Evolutionary conservation across 2,888 invertebrate genomes (phyloP), one percentile per base, ranked within the genome.

Genomic region (Agrochola litura): DNA sequence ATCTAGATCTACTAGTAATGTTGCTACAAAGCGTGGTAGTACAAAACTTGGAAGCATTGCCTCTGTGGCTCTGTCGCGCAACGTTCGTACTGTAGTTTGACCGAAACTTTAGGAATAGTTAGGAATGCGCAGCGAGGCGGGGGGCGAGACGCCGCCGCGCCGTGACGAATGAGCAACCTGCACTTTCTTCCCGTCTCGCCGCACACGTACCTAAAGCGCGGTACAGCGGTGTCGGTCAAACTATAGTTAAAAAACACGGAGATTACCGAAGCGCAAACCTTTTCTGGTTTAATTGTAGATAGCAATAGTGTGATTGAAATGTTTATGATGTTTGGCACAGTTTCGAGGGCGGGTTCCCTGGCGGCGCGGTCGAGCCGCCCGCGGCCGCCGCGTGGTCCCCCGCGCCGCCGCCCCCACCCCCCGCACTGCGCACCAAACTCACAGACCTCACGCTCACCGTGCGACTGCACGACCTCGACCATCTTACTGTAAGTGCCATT

Each of bases 371-470:
- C 58, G 73, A 83, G 0, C 74, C 97, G 93, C 58, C 92, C 93
- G 25, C 93, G 3, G 79, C 89, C 1, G 25, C 79, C 43, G 88
- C 84, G 66, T 86, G 89, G 84, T 87, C 90, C 0, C 90, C 91
- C 12, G 86, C 89, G 49, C 88, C 94, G 4, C 94, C 89, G 16
- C 86, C 94, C 6, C 93, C 97, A 71, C 96, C 97, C 9, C 97
- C 97, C 2, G 93, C 97, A 0, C 94, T 98, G 54, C 97, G 97
- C 86, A 97, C 97, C 10, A 97, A 97, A 73, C 96, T 98, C 76
- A 98, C 98, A 1, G 97, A 97, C 85, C 97, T 98, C 89, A 97
- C 97, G 75, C 95, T 98, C 52, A 97, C 97, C 69, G 96, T 98
- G 56, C 94, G 97, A 74, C 96, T 98, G 22, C 97, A 97, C 76